Conservation (phyloP, 2,113 vertebrate genomes). For the Bambusicola thoracicus region DNA sequence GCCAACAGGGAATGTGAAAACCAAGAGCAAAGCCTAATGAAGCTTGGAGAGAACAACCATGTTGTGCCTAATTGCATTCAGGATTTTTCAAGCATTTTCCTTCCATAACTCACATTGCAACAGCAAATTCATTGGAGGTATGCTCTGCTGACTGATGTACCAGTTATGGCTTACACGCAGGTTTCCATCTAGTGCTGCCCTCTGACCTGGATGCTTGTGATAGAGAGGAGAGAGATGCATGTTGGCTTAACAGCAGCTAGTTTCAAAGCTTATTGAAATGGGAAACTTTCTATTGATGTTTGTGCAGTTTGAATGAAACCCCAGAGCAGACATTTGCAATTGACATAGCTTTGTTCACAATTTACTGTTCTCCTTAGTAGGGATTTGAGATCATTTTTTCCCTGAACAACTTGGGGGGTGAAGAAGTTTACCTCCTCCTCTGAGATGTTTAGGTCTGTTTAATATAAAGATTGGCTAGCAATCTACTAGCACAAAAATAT, state of each 20-base stretch:
- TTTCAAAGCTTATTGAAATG: conserved; percentile 40
- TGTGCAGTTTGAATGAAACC: background rate
- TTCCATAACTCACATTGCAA: background rate
- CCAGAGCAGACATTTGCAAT: conserved; percentile 31
- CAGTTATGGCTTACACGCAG: background rate
- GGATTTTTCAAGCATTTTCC: conserved; percentile 58
- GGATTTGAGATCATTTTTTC: background rate
- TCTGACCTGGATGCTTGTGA: conserved; percentile 41
- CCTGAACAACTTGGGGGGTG: background rate
- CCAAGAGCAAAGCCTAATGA: conserved; percentile 63
- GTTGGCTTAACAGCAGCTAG: background rate
- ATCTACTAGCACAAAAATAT: conserved; percentile 40
- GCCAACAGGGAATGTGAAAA: conserved; percentile 40
- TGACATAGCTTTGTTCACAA: conserved; percentile 42
- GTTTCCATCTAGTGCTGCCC: conserved; percentile 30
- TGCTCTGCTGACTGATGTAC: conserved; percentile 30
- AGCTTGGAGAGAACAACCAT: conserved; percentile 59
- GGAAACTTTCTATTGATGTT: background rate
- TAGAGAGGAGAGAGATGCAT: background rate
- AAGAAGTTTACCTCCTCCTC: background rate
- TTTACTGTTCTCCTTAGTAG: background rate
- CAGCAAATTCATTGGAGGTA: conserved; percentile 28
- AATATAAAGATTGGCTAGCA: conserved; percentile 24
- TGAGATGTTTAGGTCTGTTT: conserved; percentile 39
- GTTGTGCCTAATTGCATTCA: conserved; percentile 54